Evolutionary conservation across 1,140 invertebrate species (phyloP).

Genomic region (Dolichoris vasculosae): DNA sequence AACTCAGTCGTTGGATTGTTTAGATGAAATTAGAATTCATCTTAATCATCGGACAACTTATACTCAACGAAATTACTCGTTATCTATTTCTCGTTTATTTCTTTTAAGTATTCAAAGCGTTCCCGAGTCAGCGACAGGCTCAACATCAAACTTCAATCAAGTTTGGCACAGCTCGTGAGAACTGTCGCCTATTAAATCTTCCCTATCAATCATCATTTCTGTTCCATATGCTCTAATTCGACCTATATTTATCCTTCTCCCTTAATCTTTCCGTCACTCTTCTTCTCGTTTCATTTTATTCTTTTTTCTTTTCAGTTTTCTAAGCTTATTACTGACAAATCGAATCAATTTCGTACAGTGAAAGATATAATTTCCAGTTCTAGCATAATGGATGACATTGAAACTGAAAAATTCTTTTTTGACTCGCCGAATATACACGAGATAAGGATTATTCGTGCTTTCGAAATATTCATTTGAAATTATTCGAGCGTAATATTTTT

Average conservation of each 20-base stretch:
- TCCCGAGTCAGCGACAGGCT: too few species aligned
- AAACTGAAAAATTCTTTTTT: conserved; percentile 24
- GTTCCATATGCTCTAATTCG: background rate
- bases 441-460: too few species aligned
- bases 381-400: conserved; percentile 25
- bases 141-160: conserved; percentile 13
- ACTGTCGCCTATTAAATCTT: conserved; percentile 6
- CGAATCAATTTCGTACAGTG: conserved; percentile 13
- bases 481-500: too few species aligned
- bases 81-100: background rate
- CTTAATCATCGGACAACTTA: background rate
- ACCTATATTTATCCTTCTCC: background rate
- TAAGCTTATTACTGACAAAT: background rate
- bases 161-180: too few species aligned
- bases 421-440: too few species aligned
- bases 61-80: background rate
- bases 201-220: conserved; percentile 31
- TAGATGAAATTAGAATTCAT: too few species aligned
- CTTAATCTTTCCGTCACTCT: too few species aligned
- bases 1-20: too few species aligned
- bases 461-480: too few species aligned
- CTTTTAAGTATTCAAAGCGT: background rate
- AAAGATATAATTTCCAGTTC: background rate
- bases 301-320: too few species aligned
- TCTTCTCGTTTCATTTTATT: too few species aligned